phyloP scores from a whole-genome alignment of 2,797 vertebrate species.

The Mus caroli region DNA sequence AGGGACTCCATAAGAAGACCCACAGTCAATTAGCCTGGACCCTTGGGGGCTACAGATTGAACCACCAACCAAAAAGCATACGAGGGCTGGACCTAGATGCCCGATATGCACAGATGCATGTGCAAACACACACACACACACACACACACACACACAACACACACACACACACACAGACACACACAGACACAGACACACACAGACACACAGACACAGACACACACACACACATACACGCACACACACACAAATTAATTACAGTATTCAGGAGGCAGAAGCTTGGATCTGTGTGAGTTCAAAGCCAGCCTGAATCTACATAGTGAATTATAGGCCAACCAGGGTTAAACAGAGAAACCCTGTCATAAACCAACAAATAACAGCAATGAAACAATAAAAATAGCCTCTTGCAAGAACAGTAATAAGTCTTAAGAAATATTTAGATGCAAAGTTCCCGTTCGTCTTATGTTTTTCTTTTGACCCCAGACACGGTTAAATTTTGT shows the following conservation, averaged over 20 bases:
- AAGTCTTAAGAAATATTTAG: conserved; percentile 36
- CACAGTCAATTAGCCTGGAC: not conserved
- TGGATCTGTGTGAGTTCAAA: not conserved
- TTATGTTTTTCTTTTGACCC: not conserved
- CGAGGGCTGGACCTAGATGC: not conserved
- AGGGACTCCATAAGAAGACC: not conserved
- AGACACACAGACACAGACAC: not conserved
- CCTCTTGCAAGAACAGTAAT: not conserved
- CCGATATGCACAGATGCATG: not conserved
- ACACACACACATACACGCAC: not conserved
- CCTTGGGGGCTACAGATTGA: not conserved
- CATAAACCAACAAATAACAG: not conserved
- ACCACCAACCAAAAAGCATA: not conserved
- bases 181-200: not conserved
- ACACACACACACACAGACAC: not conserved
- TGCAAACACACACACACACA: not conserved
- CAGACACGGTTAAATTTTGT: not conserved
- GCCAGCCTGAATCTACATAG: not conserved
- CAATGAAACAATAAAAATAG: not conserved
- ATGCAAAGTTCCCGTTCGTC: not conserved
- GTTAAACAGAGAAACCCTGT: not conserved
- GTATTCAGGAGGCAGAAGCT: not conserved
- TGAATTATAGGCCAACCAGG: not conserved
- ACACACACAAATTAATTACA: not conserved
- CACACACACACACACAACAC: not conserved